A percentile compares a stretch with the other conserved stretches of the same genome.
These are phyloP conservation scores for Merops nubicus DNA, from an alignment of 2,113 vertebrate species.

Conservation along the genomic window DNA sequence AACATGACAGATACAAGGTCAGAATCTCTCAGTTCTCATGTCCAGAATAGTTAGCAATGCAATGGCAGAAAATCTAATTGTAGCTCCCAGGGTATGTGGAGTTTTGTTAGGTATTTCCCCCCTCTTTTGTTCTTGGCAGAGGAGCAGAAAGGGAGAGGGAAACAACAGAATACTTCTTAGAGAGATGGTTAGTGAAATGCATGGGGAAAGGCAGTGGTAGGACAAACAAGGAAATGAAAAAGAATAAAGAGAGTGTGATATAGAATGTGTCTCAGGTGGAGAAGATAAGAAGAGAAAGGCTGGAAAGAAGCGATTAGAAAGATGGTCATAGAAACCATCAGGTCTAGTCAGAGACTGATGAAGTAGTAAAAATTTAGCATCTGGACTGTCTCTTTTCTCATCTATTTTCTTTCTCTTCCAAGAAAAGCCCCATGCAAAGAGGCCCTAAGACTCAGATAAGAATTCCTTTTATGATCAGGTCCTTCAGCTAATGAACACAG, in stretches of 20 bases:
- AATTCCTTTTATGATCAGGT: not conserved
- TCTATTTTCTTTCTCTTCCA: not conserved
- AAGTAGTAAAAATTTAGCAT: not conserved
- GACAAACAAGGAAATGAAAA: not conserved
- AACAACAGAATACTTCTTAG: not conserved
- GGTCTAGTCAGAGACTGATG: not conserved
- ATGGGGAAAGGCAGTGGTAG: not conserved
- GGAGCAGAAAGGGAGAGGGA: not conserved
- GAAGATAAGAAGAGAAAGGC: not conserved
- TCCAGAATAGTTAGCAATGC: not conserved
- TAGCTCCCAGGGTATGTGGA: not conserved
- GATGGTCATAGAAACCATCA: not conserved
- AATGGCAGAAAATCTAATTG: not conserved
- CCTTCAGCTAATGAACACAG: slow-evolving; percentile 21
- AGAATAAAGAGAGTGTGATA: not conserved
- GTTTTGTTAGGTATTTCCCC: not conserved
- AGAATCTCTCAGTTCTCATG: not conserved
- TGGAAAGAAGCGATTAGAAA: not conserved
- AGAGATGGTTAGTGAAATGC: not conserved
- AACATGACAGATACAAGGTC: not conserved
- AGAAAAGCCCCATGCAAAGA: not conserved
- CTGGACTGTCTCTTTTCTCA: not conserved
- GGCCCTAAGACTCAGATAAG: not conserved
- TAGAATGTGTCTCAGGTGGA: not conserved
- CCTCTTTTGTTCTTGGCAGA: not conserved